Percentiles rank a stretch among this genome's conserved stretches.
Conservation (phyloP, 2,888 invertebrate species). For the Epinotia ramella region DNA sequence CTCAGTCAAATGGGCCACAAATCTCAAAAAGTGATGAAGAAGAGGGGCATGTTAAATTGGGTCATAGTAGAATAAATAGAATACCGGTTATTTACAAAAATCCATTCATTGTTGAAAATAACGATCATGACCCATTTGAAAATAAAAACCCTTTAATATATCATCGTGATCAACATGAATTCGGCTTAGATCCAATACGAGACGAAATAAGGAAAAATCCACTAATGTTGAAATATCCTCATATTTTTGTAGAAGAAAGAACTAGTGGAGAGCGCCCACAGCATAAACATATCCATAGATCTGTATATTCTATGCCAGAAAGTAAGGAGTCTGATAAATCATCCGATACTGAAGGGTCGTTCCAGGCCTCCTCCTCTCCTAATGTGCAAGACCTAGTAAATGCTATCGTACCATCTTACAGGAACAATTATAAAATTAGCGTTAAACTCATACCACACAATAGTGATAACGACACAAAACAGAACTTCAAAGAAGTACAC, state of each 20-base stretch:
- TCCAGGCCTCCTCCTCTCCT: constrained; percentile 47
- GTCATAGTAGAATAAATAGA: neutral
- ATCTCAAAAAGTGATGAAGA: constrained; percentile 47
- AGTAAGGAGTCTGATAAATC: constrained; percentile 42
- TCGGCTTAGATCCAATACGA: neutral
- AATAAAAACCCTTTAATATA: constrained; percentile 36
- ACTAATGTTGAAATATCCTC: constrained; percentile 75
- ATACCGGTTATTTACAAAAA: neutral
- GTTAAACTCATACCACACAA: constrained; percentile 76
- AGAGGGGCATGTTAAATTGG: constrained; percentile 47
- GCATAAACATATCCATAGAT: neutral
- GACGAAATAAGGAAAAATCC: constrained; percentile 59
- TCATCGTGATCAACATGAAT: neutral
- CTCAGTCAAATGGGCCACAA: constrained; percentile 57
- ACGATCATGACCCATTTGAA: constrained; percentile 43
- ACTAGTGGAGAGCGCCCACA: constrained; percentile 53
- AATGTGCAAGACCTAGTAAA: constrained; percentile 58
- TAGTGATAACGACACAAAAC: constrained; percentile 52
- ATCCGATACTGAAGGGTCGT: constrained; percentile 42
- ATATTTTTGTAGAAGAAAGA: constrained; percentile 69
- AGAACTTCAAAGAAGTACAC: constrained; percentile 74
- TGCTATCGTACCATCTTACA: constrained; percentile 54
- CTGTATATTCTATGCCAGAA: constrained; percentile 3
- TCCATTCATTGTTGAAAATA: neutral
- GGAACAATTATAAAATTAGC: constrained; percentile 67